phyloP scores from a whole-genome alignment of 2,113 vertebrate species.

The Clinocottus analis region DNA sequence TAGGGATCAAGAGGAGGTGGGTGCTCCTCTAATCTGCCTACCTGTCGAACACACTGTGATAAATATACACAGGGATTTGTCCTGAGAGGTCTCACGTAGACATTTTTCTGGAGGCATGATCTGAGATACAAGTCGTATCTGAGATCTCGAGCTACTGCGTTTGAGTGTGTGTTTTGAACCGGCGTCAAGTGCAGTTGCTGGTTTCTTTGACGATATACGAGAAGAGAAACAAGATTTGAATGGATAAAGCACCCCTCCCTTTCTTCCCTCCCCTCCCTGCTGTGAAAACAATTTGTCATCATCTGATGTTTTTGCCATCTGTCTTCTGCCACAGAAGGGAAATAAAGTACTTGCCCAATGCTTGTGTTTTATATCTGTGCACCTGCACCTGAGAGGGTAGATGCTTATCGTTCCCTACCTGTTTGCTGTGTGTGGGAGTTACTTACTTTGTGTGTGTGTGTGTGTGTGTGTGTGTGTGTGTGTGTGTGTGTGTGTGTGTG shows the following conservation, averaged over 20 bases:
- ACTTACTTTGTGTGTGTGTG: slow-evolving; percentile 13
- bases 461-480: slow-evolving; percentile 40
- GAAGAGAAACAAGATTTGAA: not conserved
- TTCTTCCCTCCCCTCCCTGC: too few species aligned
- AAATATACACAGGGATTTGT: slow-evolving; percentile 63
- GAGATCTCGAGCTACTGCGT: not conserved
- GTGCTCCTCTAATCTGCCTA: slow-evolving; percentile 63
- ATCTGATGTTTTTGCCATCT: slow-evolving; percentile 50
- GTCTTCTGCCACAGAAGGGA: slow-evolving; percentile 38
- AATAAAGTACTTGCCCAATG: slow-evolving; percentile 22
- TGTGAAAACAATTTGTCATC: slow-evolving; percentile 56
- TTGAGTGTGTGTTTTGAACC: slow-evolving; percentile 26
- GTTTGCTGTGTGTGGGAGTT: not conserved
- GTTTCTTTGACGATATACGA: not conserved
- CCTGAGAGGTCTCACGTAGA: slow-evolving; percentile 34
- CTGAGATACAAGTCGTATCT: slow-evolving; percentile 13
- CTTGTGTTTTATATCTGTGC: slow-evolving; percentile 32
- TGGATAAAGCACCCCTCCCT: slow-evolving; percentile 19
- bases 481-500: slow-evolving; percentile 9
- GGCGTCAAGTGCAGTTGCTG: slow-evolving; percentile 5
- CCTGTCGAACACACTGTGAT: slow-evolving; percentile 59
- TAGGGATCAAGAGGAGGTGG: slow-evolving; percentile 47
- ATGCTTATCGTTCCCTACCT: too few species aligned
- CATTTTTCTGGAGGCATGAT: slow-evolving; percentile 4
- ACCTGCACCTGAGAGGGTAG: slow-evolving; percentile 13